Conservation (phyloP, 2,113 vertebrate genomes). For the Tragelaphus strepsiceros region DNA sequence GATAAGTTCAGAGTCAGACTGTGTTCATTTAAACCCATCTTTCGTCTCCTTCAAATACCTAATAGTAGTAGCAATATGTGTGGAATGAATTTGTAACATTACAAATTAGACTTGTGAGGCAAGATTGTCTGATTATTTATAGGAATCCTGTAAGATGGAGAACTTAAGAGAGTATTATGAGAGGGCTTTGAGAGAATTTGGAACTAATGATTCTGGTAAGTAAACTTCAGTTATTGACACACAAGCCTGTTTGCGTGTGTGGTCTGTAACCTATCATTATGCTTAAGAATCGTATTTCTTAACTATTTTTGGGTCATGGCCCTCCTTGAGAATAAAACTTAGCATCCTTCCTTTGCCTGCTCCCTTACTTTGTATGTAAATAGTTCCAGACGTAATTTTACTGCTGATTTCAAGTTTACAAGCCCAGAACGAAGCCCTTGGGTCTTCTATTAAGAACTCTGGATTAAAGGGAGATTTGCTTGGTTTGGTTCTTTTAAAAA, state of each 20-base stretch:
- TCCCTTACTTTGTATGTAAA: background rate
- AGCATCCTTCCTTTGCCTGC: background rate
- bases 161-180: constrained; percentile 93
- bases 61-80: background rate
- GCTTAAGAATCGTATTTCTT: background rate
- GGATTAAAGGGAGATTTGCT: constrained; percentile 2
- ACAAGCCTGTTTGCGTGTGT: background rate
- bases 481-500: background rate
- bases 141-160: constrained; percentile 89
- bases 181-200: constrained; percentile 93
- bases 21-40: background rate
- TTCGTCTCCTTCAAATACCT: background rate
- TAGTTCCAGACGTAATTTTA: background rate
- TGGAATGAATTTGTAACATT: background rate
- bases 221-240: background rate
- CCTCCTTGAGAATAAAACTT: background rate
- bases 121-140: constrained; percentile 55
- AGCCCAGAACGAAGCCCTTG: background rate
- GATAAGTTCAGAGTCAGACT: background rate
- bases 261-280: background rate
- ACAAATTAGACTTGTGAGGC: background rate
- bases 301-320: background rate
- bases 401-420: constrained; percentile 16
- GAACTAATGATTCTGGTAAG: constrained; percentile 88
- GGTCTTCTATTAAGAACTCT: background rate